phyloP scores from a whole-genome alignment of 2,888 invertebrate genomes.

The Chromoteleia sp. region DNA sequence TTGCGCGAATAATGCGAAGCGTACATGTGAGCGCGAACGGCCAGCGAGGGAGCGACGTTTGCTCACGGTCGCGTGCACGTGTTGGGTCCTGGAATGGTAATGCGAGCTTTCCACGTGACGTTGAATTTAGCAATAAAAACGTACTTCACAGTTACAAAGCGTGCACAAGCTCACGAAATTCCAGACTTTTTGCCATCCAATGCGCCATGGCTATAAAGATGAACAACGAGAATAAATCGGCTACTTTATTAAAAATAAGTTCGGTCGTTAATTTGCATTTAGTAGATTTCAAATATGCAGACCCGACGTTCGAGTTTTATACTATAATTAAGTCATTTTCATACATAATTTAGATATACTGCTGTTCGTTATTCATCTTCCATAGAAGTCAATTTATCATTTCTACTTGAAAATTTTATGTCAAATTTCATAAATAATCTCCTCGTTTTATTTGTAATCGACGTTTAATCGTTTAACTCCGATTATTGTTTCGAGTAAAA shows the following conservation, averaged over 20 bases:
- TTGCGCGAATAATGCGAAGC: slow-evolving; percentile 41
- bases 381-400: too few species aligned
- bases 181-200: background rate
- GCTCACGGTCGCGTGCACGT: slow-evolving; percentile 54
- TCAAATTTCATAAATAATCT: too few species aligned
- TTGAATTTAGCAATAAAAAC: slow-evolving; percentile 59
- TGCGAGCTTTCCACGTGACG: slow-evolving; percentile 59
- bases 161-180: slow-evolving; percentile 22
- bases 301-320: too few species aligned
- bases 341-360: too few species aligned
- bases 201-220: background rate
- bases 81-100: slow-evolving; percentile 52
- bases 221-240: background rate
- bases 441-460: too few species aligned
- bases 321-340: too few species aligned
- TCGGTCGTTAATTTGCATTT: background rate
- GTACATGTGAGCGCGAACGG: slow-evolving; percentile 20
- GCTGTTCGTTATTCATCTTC: too few species aligned
- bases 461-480: too few species aligned
- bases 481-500: too few species aligned
- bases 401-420: too few species aligned
- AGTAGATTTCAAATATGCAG: too few species aligned
- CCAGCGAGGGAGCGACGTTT: slow-evolving; percentile 30
- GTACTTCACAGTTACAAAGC: slow-evolving; percentile 47
- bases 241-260: background rate